Conservation (phyloP, 2,113 vertebrate genomes). For the Rhabdomys dilectus region DNA sequence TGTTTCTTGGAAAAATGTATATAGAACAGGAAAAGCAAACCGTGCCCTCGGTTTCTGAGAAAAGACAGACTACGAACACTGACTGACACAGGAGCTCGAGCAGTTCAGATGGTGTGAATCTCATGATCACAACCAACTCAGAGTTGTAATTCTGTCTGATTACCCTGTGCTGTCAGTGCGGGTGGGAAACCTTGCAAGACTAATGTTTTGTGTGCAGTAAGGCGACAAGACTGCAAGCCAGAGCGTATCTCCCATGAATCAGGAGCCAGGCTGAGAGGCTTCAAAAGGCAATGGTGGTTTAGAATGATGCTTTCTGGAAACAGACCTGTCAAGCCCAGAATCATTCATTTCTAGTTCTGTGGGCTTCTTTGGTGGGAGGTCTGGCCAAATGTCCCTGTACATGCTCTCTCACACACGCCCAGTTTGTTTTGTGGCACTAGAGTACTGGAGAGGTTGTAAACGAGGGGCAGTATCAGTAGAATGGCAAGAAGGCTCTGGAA, state of each 20-base stretch:
- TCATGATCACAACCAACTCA: slow-evolving; percentile 62
- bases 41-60: neutral
- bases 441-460: neutral
- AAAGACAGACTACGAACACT: slow-evolving; percentile 38
- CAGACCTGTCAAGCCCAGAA: slow-evolving; percentile 17
- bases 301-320: slow-evolving; percentile 44
- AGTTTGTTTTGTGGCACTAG: slow-evolving; percentile 3
- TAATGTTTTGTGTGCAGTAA: slow-evolving; percentile 67
- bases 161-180: slow-evolving; percentile 38
- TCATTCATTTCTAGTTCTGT: neutral
- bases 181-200: slow-evolving; percentile 60
- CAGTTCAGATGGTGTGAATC: slow-evolving; percentile 66
- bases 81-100: slow-evolving; percentile 28
- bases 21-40: slow-evolving; percentile 18
- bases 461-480: neutral
- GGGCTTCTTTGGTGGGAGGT: neutral
- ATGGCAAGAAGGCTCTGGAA: neutral
- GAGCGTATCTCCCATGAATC: slow-evolving; percentile 68
- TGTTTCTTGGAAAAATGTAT: slow-evolving; percentile 40
- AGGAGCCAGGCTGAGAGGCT: slow-evolving; percentile 7
- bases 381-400: neutral
- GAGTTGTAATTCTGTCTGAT: slow-evolving; percentile 74
- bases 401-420: neutral
- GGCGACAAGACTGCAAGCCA: slow-evolving; percentile 51
- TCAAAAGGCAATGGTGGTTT: slow-evolving; percentile 51